Conservation (phyloP, 2,113 vertebrate genomes). For the Lasiurus borealis region DNA sequence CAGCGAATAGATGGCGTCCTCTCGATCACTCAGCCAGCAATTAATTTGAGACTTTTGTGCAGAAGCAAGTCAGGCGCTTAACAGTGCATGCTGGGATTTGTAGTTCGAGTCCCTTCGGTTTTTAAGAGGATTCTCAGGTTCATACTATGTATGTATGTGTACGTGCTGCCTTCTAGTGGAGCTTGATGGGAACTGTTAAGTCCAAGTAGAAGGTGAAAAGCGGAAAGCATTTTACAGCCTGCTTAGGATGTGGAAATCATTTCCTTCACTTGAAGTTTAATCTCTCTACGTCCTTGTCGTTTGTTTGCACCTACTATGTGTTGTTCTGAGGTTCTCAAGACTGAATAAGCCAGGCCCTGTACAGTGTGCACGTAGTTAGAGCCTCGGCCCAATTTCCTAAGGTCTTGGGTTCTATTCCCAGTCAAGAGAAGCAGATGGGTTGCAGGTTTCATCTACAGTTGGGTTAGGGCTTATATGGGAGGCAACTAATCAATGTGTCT, state of each 20-base stretch:
- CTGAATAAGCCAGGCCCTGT: background rate
- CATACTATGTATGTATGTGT: background rate
- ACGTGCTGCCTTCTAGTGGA: conserved; percentile 84
- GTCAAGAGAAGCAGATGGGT: no score
- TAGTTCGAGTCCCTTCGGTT: conserved; percentile 64
- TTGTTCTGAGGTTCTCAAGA: background rate
- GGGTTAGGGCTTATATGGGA: no score
- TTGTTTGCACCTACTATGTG: background rate
- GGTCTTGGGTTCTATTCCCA: no score
- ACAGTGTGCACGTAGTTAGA: no score
- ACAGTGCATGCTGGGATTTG: conserved; percentile 77
- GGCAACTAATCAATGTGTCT: no score
- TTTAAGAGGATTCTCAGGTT: fast-evolving
- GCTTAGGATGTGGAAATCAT: background rate
- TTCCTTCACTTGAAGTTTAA: background rate
- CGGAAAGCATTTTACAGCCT: background rate
- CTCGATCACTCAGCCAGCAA: background rate
- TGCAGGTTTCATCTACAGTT: no score
- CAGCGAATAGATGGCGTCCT: background rate
- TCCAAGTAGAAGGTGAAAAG: background rate
- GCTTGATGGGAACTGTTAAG: background rate
- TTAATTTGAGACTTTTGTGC: conserved; percentile 18
- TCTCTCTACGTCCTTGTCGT: background rate
- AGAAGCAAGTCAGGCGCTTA: background rate
- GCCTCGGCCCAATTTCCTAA: no score